phyloP scores from a whole-genome alignment of 2,113 vertebrate species.

The Sceloporus tristichus region DNA sequence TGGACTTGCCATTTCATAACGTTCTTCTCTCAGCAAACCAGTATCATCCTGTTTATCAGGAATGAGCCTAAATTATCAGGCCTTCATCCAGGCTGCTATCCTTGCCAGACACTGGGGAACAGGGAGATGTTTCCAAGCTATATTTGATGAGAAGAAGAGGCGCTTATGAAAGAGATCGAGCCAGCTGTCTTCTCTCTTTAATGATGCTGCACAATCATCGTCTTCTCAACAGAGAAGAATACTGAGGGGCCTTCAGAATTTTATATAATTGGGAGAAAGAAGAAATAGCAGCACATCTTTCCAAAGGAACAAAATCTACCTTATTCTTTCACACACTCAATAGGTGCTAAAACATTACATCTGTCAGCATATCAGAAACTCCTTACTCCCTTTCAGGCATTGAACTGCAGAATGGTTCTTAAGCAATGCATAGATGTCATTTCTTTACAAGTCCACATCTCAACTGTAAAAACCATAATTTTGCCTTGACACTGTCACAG shows the following conservation, averaged over 20 bases:
- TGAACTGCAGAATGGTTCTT: slow-evolving; percentile 19
- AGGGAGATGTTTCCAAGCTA: slow-evolving; percentile 55
- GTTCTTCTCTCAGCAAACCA: slow-evolving; percentile 48
- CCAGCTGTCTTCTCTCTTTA: slow-evolving; percentile 55
- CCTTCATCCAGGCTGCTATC: slow-evolving; percentile 53
- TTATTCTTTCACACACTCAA: slow-evolving; percentile 32
- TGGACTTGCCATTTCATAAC: slow-evolving; percentile 59
- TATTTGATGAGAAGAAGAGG: slow-evolving; percentile 55
- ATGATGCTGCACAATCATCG: slow-evolving; percentile 2
- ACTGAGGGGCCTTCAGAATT: slow-evolving; percentile 35
- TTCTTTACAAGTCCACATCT: background rate
- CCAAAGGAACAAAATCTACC: slow-evolving; percentile 28
- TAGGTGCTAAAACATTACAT: slow-evolving; percentile 36
- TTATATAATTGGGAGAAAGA: slow-evolving; percentile 53
- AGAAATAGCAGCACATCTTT: slow-evolving; percentile 35
- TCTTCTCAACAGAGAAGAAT: slow-evolving; percentile 50
- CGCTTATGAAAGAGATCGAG: slow-evolving; percentile 6
- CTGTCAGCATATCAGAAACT: slow-evolving; percentile 26
- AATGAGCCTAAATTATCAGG: slow-evolving; percentile 47
- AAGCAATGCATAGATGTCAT: background rate
- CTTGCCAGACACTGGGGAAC: slow-evolving; percentile 55
- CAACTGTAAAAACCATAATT: slow-evolving; percentile 19
- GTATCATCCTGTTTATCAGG: background rate
- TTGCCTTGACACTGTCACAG: slow-evolving; percentile 30
- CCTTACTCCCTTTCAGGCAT: slow-evolving; percentile 36